Conservation (phyloP, 2,797 vertebrate species). For the Gymnopithys bicolor region DNA sequence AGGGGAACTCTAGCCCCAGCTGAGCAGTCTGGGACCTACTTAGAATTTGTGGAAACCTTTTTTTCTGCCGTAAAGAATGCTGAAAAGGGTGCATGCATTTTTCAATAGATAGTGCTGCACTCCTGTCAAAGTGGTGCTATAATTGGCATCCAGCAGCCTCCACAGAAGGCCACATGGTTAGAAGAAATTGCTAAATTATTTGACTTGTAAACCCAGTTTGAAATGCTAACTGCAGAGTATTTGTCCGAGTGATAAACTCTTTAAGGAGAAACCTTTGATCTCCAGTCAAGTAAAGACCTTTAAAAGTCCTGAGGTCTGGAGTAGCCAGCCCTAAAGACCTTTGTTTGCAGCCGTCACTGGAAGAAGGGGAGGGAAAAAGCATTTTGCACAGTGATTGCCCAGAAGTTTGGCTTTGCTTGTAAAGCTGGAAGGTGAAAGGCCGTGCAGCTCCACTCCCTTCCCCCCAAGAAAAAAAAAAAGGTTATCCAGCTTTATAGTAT, state of each 20-base stretch:
- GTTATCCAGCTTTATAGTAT: conserved; percentile 8
- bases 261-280: conserved; percentile 71
- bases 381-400: conserved; percentile 61
- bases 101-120: conserved; percentile 20
- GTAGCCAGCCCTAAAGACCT: conserved; percentile 53
- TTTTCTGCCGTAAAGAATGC: not conserved
- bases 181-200: conserved; percentile 72
- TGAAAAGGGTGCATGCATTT: conserved; percentile 7
- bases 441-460: not conserved
- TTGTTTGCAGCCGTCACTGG: conserved; percentile 57
- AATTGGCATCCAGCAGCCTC: conserved; percentile 59
- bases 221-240: conserved; percentile 71
- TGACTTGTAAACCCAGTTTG: conserved; percentile 68
- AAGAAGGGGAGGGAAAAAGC: conserved; percentile 56
- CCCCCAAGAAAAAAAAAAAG: not conserved
- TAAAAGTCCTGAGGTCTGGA: conserved; percentile 60
- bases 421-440: conserved; percentile 68
- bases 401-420: conserved; percentile 59
- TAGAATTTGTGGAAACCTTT: not conserved
- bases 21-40: conserved; percentile 12
- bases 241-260: conserved; percentile 70
- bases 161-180: conserved; percentile 37
- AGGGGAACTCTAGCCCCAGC: not conserved
- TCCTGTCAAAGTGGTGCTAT: conserved; percentile 26
- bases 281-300: conserved; percentile 62